Conservation (phyloP, 2,797 vertebrate species). For the Gymnocypris eckloni region DNA sequence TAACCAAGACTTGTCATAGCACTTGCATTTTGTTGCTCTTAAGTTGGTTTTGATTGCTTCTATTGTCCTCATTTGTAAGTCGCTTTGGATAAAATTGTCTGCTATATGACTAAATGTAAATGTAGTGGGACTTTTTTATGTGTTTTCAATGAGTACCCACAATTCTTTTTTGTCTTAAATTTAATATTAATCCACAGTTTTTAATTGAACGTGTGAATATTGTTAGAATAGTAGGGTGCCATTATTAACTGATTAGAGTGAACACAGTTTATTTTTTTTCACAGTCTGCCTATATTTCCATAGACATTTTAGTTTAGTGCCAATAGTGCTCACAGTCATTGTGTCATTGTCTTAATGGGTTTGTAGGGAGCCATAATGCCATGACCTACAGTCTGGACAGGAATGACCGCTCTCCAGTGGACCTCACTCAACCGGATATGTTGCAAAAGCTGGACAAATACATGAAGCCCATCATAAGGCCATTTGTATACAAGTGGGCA, state of each 20-base stretch:
- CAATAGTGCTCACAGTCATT: neutral
- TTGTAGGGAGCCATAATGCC: conserved; percentile 90
- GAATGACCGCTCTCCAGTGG: conserved; percentile 81
- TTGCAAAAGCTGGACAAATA: conserved; percentile 84
- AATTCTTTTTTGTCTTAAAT: neutral
- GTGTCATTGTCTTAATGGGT: neutral
- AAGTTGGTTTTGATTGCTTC: too few relatives aligned
- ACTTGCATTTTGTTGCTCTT: too few relatives aligned
- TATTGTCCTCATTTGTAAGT: too few relatives aligned
- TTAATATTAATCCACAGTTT: neutral
- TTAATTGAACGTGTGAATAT: neutral
- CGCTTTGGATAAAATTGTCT: too few relatives aligned
- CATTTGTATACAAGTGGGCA: conserved; percentile 91
- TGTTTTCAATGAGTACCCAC: neutral
- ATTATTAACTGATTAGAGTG: neutral
- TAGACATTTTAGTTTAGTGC: neutral
- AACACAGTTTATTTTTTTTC: neutral
- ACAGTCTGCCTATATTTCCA: neutral
- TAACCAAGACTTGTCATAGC: too few relatives aligned
- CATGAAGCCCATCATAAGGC: conserved; percentile 86
- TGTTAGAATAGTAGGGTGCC: neutral
- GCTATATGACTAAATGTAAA: too few relatives aligned
- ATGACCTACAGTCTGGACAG: conserved; percentile 93
- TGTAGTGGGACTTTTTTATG: neutral
- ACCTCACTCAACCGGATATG: conserved; percentile 82